phyloP scores from a whole-genome alignment of 1,140 invertebrate species.

The Penaeus chinensis region DNA sequence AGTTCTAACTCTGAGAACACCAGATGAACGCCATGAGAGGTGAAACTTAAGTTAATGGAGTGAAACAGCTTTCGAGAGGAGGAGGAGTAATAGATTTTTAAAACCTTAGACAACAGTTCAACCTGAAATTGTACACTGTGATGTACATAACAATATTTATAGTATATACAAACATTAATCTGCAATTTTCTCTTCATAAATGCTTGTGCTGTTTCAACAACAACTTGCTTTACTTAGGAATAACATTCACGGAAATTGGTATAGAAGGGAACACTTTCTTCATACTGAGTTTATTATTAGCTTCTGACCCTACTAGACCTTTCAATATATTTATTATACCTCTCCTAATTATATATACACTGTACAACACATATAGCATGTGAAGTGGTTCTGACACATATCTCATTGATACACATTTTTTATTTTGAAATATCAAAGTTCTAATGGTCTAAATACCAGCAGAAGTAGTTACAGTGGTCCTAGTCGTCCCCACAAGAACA shows the following conservation, averaged over 20 bases:
- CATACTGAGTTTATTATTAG: background rate
- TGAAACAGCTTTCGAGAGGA: constrained; percentile 25
- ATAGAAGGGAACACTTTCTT: constrained; percentile 10
- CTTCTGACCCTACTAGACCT: background rate
- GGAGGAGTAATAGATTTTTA: constrained; percentile 33
- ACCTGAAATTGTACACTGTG: constrained; percentile 28
- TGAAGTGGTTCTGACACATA: constrained; percentile 14
- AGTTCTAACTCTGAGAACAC: constrained; percentile 22
- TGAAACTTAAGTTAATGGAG: constrained; percentile 36
- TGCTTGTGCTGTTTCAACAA: constrained; percentile 51
- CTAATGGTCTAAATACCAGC: no score
- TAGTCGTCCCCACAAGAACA: background rate
- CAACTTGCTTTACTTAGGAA: constrained; percentile 49
- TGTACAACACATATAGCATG: constrained; percentile 13
- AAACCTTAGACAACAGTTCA: constrained; percentile 52
- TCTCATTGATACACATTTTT: background rate
- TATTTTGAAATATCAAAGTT: no score
- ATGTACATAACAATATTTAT: constrained; percentile 27
- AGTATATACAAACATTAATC: constrained; percentile 20
- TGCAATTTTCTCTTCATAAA: constrained; percentile 41
- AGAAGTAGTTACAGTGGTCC: no score
- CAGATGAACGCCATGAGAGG: constrained; percentile 22
- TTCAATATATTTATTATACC: constrained; percentile 10
- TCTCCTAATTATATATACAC: constrained; percentile 32
- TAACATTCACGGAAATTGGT: constrained; percentile 11